These are phyloP conservation scores for Buteo buteo DNA, from an alignment of 2,113 vertebrate genomes.

Conservation along the genomic window DNA sequence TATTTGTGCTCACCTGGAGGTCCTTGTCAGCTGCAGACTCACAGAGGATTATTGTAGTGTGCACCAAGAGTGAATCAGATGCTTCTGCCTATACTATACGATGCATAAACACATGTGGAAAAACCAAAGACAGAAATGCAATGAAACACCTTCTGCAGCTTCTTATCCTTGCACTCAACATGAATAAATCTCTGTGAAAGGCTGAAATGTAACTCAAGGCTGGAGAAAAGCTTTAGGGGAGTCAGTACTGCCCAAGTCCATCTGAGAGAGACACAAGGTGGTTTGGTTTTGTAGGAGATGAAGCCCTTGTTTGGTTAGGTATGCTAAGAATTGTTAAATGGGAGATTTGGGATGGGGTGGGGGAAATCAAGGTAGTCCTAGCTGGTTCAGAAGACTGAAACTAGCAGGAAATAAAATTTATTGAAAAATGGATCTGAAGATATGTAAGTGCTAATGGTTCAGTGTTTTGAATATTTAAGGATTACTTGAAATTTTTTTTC, in stretches of 20 bases:
- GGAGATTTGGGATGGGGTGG: neutral
- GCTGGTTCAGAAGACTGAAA: neutral
- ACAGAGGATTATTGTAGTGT: neutral
- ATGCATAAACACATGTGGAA: neutral
- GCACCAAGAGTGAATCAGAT: neutral
- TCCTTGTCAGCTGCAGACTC: neutral
- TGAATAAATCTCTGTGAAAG: neutral
- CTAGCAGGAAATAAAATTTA: neutral
- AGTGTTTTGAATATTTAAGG: neutral
- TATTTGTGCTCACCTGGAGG: neutral
- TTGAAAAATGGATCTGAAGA: neutral
- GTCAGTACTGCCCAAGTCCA: neutral
- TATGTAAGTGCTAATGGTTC: neutral
- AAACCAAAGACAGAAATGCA: neutral
- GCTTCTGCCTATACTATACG: neutral
- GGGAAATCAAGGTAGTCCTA: neutral
- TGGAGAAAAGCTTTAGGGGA: neutral
- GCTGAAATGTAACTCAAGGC: neutral
- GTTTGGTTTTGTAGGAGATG: neutral
- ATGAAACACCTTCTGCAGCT: neutral
- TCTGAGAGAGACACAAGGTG: neutral
- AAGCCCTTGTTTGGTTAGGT: neutral
- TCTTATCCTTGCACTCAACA: neutral
- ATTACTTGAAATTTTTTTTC: neutral
- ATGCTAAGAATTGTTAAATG: neutral